Base-by-base conservation (phyloP, 64 coral and sea anemone species). In the Actinia tenebrosa region DNA sequence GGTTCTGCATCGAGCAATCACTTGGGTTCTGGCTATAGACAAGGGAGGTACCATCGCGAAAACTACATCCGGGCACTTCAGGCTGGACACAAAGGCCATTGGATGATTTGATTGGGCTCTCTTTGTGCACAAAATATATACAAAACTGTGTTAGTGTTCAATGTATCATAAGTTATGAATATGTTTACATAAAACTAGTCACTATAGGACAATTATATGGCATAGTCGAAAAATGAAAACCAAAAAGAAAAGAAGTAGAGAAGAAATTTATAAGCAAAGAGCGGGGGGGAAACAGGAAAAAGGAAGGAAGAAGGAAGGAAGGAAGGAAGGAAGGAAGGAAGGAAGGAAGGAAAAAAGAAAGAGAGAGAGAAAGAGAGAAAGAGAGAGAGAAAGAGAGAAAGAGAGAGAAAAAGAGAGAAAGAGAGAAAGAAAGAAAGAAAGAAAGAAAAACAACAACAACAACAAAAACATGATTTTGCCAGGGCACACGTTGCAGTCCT, bases 401-500 rank as follows among this genome's bases (percentile, higher is more conserved):
- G 7, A 4, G 6, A 66, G 18, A 66, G 7, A 66, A 0, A 15
- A 61, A 50, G 47, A 18, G 16, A 61, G 13, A 13, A 61, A 19
- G 18, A 61, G 16, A 18, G 0, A 47, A 50, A 30, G 22, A 22
- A 16, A 52, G 44, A 26, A 60, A 43, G 15, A 23, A 19, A 8
- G 58, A 44, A 64, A 71, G 30, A 37, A 37, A 37, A 37, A 37
- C 30, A 37, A 37, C 30, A 37, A 37, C 30, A 37, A 37, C 30
- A 37, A 37, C 30, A 18, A 19, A 86, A 42, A 25, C 22, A 23
- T 16, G 60, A 16, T 47, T 56, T 64, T 77, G 86, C 89, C 89
- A 45, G 89, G 89, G 45, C 89, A 91, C 63, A 83, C 64, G 55
- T 91, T 63, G 75, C 84, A 91, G 17, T 86, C 89, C 77, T 68